phyloP scores from a whole-genome alignment of 2,888 invertebrate genomes.

The Nomada flava region DNA sequence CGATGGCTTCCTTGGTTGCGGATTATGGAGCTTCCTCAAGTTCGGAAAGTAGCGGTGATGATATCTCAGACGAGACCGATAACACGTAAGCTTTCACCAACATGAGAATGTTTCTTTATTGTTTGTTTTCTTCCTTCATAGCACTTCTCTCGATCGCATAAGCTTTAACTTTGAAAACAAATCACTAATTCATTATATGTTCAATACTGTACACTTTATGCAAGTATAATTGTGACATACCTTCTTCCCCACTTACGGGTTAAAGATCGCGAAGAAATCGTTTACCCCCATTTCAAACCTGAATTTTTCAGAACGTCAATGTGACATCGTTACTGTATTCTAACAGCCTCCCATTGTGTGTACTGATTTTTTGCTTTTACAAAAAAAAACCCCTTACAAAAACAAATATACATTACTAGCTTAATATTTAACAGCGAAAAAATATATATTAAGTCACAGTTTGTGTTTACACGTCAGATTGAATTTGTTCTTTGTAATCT shows the following conservation, averaged over 20 bases:
- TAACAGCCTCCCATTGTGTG: not conserved
- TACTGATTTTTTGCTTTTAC: not conserved
- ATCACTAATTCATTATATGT: not conserved
- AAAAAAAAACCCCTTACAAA: not conserved
- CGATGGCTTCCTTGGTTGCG: conserved; percentile 88
- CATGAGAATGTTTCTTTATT: conserved; percentile 36
- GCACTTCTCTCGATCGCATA: conserved; percentile 46
- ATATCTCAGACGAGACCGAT: conserved; percentile 76
- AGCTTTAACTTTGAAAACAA: conserved; percentile 6
- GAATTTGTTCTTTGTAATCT: conserved; percentile 82
- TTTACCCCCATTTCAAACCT: not conserved
- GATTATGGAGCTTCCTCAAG: conserved; percentile 88
- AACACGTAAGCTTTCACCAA: conserved; percentile 78
- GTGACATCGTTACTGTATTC: not conserved
- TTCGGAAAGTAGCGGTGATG: conserved; percentile 85
- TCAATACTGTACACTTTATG: not conserved
- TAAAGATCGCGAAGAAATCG: not conserved
- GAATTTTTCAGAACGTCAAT: not conserved
- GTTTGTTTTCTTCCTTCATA: conserved; percentile 54
- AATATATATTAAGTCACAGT: conserved; percentile 48
- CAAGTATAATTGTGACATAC: not conserved
- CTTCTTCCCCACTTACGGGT: not conserved
- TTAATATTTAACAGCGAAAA: not conserved
- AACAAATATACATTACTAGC: no score
- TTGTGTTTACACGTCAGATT: conserved; percentile 62